phyloP scores from a whole-genome alignment of 2,797 vertebrate genomes.

The Carapus acus region DNA sequence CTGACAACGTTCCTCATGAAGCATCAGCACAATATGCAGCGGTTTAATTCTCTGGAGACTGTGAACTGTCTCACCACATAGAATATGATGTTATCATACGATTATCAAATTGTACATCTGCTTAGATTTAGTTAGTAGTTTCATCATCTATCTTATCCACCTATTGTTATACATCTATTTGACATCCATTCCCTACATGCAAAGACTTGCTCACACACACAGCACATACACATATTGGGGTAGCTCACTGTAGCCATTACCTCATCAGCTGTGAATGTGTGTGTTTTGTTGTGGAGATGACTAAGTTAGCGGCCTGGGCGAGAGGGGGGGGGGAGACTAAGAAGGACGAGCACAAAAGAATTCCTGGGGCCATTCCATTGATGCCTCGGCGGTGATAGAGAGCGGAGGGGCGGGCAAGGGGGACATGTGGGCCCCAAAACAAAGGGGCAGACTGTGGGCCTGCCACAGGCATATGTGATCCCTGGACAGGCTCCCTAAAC shows the following conservation, averaged over 20 bases:
- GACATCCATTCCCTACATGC: too few species aligned
- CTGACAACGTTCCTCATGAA: slow-evolving; percentile 22
- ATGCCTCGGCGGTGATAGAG: slow-evolving; percentile 49
- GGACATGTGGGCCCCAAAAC: slow-evolving; percentile 50
- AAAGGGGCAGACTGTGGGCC: slow-evolving; percentile 41
- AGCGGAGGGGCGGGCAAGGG: slow-evolving; percentile 4
- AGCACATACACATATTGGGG: too few species aligned
- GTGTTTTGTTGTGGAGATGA: slow-evolving; percentile 30
- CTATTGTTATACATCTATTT: too few species aligned
- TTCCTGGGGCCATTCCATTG: slow-evolving; percentile 50
- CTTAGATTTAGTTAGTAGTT: too few species aligned
- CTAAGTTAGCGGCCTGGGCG: slow-evolving; percentile 30
- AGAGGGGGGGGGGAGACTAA: slow-evolving; percentile 14
- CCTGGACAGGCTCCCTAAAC: slow-evolving; percentile 33
- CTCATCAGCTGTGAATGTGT: slow-evolving; percentile 29
- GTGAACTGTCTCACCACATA: too few species aligned
- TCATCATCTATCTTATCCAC: too few species aligned
- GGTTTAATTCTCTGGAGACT: too few species aligned
- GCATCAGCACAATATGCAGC: not conserved
- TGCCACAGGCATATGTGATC: slow-evolving; percentile 36
- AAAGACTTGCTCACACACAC: too few species aligned
- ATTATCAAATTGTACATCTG: too few species aligned
- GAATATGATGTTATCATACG: too few species aligned
- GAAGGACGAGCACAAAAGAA: slow-evolving; percentile 42
- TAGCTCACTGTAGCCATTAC: not conserved